Percentiles rank a stretch among this genome's conserved stretches.
Evolutionary conservation across 2,888 invertebrate genomes (phyloP).

Genomic region (Oegoconia quadripuncta): DNA sequence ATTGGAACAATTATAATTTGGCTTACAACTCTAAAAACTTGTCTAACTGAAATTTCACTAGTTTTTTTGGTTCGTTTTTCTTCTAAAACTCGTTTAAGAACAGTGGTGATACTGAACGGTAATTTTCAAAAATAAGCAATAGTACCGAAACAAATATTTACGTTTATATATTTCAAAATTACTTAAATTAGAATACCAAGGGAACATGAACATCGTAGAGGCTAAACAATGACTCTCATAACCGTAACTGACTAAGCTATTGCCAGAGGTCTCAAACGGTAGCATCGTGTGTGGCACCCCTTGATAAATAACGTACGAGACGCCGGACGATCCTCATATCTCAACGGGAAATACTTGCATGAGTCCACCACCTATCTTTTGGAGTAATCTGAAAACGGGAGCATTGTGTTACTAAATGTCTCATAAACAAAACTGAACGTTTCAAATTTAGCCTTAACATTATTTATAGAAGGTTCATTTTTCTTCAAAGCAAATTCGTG

Average conservation of each 20-base stretch:
- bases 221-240: constrained; percentile 4
- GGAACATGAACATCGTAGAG: not conserved
- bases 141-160: too few species aligned
- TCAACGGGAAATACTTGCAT: constrained; percentile 75
- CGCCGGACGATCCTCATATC: constrained; percentile 68
- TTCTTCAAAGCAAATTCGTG: too few species aligned
- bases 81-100: too few species aligned
- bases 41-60: too few species aligned
- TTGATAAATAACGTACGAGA: constrained; percentile 63
- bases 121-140: too few species aligned
- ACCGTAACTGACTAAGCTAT: constrained; percentile 1
- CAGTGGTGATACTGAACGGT: too few species aligned
- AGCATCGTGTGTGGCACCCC: constrained; percentile 69
- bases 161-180: too few species aligned
- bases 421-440: constrained; percentile 10
- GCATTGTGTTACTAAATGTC: constrained; percentile 34
- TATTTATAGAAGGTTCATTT: constrained; percentile 16
- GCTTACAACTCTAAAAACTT: too few species aligned
- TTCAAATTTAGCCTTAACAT: constrained; percentile 23
- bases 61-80: too few species aligned
- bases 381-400: constrained; percentile 69
- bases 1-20: too few species aligned
- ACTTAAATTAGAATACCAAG: too few species aligned
- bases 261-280: constrained; percentile 27
- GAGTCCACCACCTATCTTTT: constrained; percentile 69